These are phyloP conservation scores for Papilio protenor DNA, from an alignment of 2,888 invertebrate species.

Conservation along the genomic window DNA sequence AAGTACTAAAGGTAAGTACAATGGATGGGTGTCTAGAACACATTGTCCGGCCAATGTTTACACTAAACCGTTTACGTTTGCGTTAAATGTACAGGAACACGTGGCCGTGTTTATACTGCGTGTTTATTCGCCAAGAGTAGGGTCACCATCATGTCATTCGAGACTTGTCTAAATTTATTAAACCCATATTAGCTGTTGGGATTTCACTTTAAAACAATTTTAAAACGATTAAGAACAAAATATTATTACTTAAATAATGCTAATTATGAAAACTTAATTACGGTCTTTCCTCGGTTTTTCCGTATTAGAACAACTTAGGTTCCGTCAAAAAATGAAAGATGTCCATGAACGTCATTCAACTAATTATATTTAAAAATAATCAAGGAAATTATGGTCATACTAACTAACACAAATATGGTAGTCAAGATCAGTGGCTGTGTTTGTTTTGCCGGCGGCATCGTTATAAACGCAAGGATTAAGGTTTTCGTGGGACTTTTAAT, in stretches of 20 bases:
- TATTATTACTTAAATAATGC: no score
- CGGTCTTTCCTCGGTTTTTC: no score
- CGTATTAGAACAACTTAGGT: no score
- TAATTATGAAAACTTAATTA: no score
- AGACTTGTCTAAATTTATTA: background rate
- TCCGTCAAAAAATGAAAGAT: no score
- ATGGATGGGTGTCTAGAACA: background rate
- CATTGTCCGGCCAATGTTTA: constrained; percentile 36
- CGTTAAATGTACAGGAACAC: constrained; percentile 42
- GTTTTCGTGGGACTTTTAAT: constrained; percentile 26
- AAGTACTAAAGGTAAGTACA: background rate
- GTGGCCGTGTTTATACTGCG: constrained; percentile 37
- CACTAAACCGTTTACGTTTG: constrained; percentile 37
- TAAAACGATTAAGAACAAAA: no score
- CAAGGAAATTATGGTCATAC: background rate
- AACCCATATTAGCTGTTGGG: no score
- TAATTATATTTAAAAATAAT: no score
- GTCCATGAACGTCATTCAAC: no score
- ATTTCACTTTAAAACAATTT: no score
- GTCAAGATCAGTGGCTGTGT: constrained; percentile 32
- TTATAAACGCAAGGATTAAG: constrained; percentile 22
- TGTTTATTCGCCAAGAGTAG: constrained; percentile 32
- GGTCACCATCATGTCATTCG: background rate
- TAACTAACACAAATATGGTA: constrained; percentile 24
- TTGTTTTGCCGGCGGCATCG: constrained; percentile 27